These are phyloP conservation scores for Rhynchophorus ferrugineus DNA, from an alignment of 1,140 invertebrate species.

Conservation along the genomic window DNA sequence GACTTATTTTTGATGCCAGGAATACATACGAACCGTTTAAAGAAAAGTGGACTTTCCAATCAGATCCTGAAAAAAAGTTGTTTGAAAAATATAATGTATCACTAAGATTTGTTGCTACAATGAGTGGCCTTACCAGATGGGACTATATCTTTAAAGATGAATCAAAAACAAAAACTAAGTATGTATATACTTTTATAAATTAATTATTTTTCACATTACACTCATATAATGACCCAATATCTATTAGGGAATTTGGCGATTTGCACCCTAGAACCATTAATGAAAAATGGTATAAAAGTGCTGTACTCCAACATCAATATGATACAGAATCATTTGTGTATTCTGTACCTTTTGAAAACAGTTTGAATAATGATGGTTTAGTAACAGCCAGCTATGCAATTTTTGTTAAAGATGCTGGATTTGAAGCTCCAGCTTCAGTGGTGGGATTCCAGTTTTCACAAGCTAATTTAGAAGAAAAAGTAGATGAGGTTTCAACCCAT, in stretches of 20 bases:
- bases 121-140: conserved; percentile 82
- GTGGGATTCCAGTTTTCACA: conserved; percentile 79
- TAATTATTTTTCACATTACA: conserved; percentile 1
- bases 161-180: conserved; percentile 14
- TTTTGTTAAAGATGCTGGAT: conserved; percentile 68
- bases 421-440: conserved; percentile 77
- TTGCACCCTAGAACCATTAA: conserved; percentile 72
- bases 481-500: conserved; percentile 57
- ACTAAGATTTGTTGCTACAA: conserved; percentile 75
- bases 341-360: conserved; percentile 62
- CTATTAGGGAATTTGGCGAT: conserved; percentile 67
- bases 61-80: conserved; percentile 42
- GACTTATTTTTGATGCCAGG: conserved; percentile 81
- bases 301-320: conserved; percentile 75
- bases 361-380: conserved; percentile 47
- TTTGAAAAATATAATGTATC: conserved; percentile 59
- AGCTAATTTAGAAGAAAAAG: conserved; percentile 54
- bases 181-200: conserved; percentile 1
- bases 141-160: conserved; percentile 47
- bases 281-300: conserved; percentile 87
- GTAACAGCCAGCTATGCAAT: conserved; percentile 80
- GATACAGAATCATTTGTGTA: conserved; percentile 70
- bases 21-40: conserved; percentile 65
- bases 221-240: conserved; percentile 5
- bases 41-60: conserved; percentile 48